Evolutionary conservation across 2,888 invertebrate genomes (phyloP).

Genomic region (Chydorus sphaericus): DNA sequence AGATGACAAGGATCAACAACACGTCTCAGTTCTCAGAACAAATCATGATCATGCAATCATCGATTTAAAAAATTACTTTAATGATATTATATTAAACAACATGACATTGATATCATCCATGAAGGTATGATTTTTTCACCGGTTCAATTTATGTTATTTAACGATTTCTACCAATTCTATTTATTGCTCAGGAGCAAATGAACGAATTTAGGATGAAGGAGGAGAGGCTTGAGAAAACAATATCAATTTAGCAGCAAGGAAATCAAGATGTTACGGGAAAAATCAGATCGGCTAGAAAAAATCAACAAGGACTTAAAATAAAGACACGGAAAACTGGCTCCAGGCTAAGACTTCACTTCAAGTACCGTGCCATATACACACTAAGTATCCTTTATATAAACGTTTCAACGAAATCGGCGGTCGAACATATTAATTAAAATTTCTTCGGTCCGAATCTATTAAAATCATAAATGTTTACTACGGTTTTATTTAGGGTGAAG

Average conservation of each 20-base stretch:
- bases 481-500: no score
- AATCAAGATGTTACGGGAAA: neutral
- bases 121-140: constrained; percentile 39
- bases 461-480: no score
- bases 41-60: constrained; percentile 72
- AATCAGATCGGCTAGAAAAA: constrained; percentile 6
- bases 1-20: constrained; percentile 79
- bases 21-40: constrained; percentile 58
- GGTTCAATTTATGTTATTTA: neutral
- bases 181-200: constrained; percentile 45
- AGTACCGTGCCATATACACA: no score
- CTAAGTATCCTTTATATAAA: no score
- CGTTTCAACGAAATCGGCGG: no score
- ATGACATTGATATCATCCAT: constrained; percentile 75
- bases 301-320: constrained; percentile 21
- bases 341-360: constrained; percentile 7
- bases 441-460: no score
- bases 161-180: neutral
- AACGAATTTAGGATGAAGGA: constrained; percentile 59
- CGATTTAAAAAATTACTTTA: constrained; percentile 88
- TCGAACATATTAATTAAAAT: no score
- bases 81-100: constrained; percentile 86
- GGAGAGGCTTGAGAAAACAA: constrained; percentile 55
- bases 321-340: constrained; percentile 31
- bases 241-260: constrained; percentile 5